Evolutionary conservation across 2,797 vertebrate genomes (phyloP), one percentile per base, ranked within the genome.

Genomic region (Dendrocincla fuliginosa): DNA sequence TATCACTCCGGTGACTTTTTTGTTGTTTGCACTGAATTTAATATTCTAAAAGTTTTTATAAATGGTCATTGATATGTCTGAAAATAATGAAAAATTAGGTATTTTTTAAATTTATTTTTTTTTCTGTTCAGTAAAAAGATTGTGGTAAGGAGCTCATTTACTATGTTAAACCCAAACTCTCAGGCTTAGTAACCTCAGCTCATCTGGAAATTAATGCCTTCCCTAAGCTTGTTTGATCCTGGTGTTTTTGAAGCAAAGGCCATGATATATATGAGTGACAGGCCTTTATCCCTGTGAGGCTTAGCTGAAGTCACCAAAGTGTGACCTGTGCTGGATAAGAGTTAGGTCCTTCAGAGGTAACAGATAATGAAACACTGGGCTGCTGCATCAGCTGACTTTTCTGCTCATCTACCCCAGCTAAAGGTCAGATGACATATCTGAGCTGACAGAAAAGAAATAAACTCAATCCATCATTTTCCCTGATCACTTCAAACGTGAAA

Each of bases 191-290:
- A 7, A 47, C 25, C 44, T 76, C 32, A 37, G 19, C 41, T 89
- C 17, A 19, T 89, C 41, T 87, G 71, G 71, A 93, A 94, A 94
- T 76, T 94, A 94, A 93, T 87, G 20, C 37, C 28, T 85, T 91
- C 44, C 33, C 15, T 92, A 89, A 90, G 85, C 81, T 74, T 74
- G 68, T 85, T 94, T 94, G 93, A 95, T 92, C 87, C 56, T 47
- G 78, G 42, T 71, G 75, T 46, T 95, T 96, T 57, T 55, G 53
- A 92, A 83, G 81, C 56, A 95, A 83, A 91, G 71, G 71, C 81
- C 87, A 83, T 24, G 47, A 75, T 50, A 42, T 9, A 4, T 49
- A 24, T 92, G 78, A 96, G 37, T 85, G 84, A 83, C 78, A 92
- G 64, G 25, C 8, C 93, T 90, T 90, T 68, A 95, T 81, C 33